Evolutionary conservation across 2,888 invertebrate species (phyloP).

Genomic region (Nomada fucata): DNA sequence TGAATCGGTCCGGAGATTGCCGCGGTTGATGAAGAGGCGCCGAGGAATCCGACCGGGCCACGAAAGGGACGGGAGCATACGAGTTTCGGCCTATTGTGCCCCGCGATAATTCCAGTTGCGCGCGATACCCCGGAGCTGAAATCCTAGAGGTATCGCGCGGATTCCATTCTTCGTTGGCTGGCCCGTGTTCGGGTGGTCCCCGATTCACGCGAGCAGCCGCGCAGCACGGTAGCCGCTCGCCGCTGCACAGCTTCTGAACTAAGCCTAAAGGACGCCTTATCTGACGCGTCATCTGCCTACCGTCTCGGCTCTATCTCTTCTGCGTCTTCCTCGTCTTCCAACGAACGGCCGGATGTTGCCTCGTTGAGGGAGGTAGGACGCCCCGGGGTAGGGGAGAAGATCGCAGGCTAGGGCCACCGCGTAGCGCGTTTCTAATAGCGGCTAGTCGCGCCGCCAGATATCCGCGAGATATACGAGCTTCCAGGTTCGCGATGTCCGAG

Average conservation of each 20-base stretch:
- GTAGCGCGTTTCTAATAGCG: slow-evolving; percentile 62
- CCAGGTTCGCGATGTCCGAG: slow-evolving; percentile 31
- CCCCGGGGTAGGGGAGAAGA: not conserved
- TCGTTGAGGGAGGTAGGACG: slow-evolving; percentile 6
- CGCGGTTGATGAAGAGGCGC: slow-evolving; percentile 64
- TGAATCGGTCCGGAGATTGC: slow-evolving; percentile 66
- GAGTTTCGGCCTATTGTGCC: slow-evolving; percentile 78
- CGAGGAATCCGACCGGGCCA: slow-evolving; percentile 20
- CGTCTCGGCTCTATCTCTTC: slow-evolving; percentile 71
- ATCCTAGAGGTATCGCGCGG: slow-evolving; percentile 78
- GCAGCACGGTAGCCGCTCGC: slow-evolving; percentile 81
- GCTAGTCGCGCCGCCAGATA: slow-evolving; percentile 63
- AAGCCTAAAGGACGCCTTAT: slow-evolving; percentile 82
- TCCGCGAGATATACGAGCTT: slow-evolving; percentile 57
- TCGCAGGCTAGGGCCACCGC: slow-evolving; percentile 50
- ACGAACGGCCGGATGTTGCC: slow-evolving; percentile 35
- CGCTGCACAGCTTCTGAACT: slow-evolving; percentile 72
- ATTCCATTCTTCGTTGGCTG: slow-evolving; percentile 54
- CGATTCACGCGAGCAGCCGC: slow-evolving; percentile 70
- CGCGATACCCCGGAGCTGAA: slow-evolving; percentile 78
- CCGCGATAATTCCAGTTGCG: slow-evolving; percentile 81
- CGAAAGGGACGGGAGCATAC: slow-evolving; percentile 3
- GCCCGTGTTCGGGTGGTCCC: slow-evolving; percentile 80
- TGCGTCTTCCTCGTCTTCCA: slow-evolving; percentile 50
- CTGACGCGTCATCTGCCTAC: slow-evolving; percentile 76